Conservation (phyloP, 2,888 invertebrate species). For the Neoitamus cyanurus region DNA sequence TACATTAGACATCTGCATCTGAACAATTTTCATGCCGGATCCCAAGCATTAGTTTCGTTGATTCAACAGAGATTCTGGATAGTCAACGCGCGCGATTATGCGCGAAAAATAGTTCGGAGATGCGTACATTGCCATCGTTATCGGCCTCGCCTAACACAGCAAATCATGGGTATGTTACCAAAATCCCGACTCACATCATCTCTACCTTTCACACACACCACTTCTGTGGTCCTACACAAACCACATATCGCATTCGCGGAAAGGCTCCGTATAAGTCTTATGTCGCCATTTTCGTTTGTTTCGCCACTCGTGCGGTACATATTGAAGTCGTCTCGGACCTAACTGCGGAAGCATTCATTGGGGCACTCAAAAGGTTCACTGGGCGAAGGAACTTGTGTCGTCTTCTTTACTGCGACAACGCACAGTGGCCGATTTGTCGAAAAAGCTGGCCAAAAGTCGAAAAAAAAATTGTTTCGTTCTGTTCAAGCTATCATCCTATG, state of each 20-base stretch:
- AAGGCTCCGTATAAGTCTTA: conserved; percentile 47
- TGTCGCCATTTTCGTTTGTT: conserved; percentile 52
- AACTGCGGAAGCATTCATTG: conserved; percentile 50
- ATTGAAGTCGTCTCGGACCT: conserved; percentile 52
- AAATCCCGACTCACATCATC: not conserved
- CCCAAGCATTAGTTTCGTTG: not conserved
- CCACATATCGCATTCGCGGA: not conserved
- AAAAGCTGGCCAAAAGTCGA: too few species aligned
- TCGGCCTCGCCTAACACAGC: not conserved
- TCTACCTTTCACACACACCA: not conserved
- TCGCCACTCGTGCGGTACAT: conserved; percentile 52
- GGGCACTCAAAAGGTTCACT: conserved; percentile 48
- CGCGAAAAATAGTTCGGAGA: not conserved
- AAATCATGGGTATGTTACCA: conserved; percentile 32
- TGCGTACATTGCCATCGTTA: not conserved
- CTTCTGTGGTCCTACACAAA: not conserved
- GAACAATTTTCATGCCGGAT: conserved; percentile 41
- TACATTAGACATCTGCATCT: conserved; percentile 29
- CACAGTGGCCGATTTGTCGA: too few species aligned
- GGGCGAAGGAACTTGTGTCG: conserved; percentile 45
- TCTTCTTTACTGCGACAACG: conserved; percentile 51
- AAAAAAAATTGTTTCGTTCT: too few species aligned
- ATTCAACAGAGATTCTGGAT: conserved; percentile 29
- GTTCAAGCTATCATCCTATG: too few species aligned
- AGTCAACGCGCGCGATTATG: not conserved